Evolutionary conservation across 2,888 invertebrate species (phyloP).

Genomic region (Brenthis hecate): DNA sequence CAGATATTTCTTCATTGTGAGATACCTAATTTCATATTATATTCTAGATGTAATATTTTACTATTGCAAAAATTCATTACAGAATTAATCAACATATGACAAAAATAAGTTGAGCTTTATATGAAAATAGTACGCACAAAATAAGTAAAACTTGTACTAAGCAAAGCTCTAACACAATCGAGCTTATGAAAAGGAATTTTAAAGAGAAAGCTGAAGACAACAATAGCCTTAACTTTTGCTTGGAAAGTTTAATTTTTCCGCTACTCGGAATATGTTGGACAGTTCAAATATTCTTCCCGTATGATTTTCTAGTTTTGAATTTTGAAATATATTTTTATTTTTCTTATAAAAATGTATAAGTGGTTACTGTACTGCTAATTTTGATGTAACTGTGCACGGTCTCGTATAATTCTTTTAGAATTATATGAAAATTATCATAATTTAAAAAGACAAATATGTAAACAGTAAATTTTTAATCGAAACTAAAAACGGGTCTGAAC

Average conservation of each 20-base stretch:
- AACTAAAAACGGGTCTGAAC: no score
- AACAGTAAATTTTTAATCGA: no score
- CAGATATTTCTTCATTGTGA: no score
- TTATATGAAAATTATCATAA: no score
- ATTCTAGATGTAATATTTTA: no score
- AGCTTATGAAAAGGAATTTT: conserved; percentile 30
- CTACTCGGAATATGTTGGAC: conserved; percentile 24
- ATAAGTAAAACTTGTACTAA: conserved; percentile 17
- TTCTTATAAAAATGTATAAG: background rate
- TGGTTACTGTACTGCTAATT: background rate
- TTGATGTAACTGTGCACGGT: background rate
- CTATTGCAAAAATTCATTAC: no score
- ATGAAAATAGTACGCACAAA: conserved; percentile 9
- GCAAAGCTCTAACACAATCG: conserved; percentile 24
- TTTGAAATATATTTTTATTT: conserved; percentile 9
- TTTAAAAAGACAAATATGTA: no score
- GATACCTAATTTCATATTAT: no score
- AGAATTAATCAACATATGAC: background rate
- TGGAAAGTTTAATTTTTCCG: conserved; percentile 27
- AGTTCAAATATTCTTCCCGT: conserved; percentile 23
- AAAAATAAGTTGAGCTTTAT: background rate
- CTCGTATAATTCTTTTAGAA: no score
- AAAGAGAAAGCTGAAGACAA: conserved; percentile 23
- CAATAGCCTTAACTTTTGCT: conserved; percentile 28
- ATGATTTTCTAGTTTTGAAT: conserved; percentile 3